phyloP scores from a whole-genome alignment of 2,888 invertebrate genomes.

The Serrognathus titanus region DNA sequence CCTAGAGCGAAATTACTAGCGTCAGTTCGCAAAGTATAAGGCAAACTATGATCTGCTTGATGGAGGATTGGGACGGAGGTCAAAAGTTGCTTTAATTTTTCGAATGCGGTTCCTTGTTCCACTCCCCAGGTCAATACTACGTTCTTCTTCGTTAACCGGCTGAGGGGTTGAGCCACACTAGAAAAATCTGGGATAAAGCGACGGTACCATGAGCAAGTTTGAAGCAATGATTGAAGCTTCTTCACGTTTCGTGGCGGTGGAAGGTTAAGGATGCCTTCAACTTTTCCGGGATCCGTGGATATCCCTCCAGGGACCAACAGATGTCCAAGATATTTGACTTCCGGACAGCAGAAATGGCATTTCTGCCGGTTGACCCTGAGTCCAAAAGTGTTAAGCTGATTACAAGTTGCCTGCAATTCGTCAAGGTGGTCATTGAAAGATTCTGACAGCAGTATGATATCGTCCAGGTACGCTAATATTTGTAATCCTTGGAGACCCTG shows the following conservation, averaged over 20 bases:
- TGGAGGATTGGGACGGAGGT: slow-evolving; percentile 25
- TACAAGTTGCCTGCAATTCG: slow-evolving; percentile 24
- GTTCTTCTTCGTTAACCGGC: too few species aligned
- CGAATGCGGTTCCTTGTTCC: too few species aligned
- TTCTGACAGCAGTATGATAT: too few species aligned
- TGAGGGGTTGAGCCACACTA: too few species aligned
- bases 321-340: slow-evolving; percentile 20
- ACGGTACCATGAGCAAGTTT: slow-evolving; percentile 23
- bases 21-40: slow-evolving; percentile 31
- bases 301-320: slow-evolving; percentile 12
- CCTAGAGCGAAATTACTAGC: slow-evolving; percentile 28
- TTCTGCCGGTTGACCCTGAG: too few species aligned
- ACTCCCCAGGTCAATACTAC: too few species aligned
- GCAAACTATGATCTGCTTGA: slow-evolving; percentile 22
- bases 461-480: slow-evolving; percentile 30
- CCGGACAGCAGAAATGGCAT: slow-evolving; percentile 25
- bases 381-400: slow-evolving; percentile 11
- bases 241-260: too few species aligned
- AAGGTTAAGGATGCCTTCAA: slow-evolving; percentile 12
- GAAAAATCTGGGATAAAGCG: slow-evolving; percentile 23
- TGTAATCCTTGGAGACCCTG: slow-evolving; percentile 20
- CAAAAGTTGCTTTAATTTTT: slow-evolving; percentile 5
- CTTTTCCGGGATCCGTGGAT: slow-evolving; percentile 13
- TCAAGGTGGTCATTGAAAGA: slow-evolving; percentile 25
- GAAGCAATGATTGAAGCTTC: too few species aligned